Evolutionary conservation across 2,797 vertebrate genomes (phyloP).

Genomic region (Aldrovandia affinis): DNA sequence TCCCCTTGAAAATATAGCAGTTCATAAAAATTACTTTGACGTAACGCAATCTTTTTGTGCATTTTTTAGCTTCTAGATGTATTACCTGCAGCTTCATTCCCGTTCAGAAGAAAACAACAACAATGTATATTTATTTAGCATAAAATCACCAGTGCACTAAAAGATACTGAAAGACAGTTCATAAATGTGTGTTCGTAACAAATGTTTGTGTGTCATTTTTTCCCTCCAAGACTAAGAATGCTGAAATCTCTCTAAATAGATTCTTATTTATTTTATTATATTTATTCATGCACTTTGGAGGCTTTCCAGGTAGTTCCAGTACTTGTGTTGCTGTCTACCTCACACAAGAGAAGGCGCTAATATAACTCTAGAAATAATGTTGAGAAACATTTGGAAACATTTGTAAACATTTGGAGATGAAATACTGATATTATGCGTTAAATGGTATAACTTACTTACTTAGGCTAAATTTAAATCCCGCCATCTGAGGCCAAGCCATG

Average conservation of each 20-base stretch:
- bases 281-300: not conserved
- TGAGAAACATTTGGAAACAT: not conserved
- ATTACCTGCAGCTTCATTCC: not conserved
- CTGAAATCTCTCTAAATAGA: not conserved
- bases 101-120: not conserved
- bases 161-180: not conserved
- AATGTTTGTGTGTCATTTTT: not conserved
- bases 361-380: not conserved
- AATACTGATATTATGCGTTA: not conserved
- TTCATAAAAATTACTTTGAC: not conserved
- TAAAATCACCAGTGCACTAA: not conserved
- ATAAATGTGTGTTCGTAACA: not conserved
- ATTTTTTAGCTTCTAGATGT: not conserved
- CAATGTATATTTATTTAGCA: too few relatives aligned
- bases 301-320: not conserved
- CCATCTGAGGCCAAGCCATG: not conserved
- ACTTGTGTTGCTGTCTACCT: not conserved
- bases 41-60: not conserved
- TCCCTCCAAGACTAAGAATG: not conserved
- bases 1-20: not conserved
- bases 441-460: not conserved
- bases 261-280: not conserved
- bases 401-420: too few relatives aligned
- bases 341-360: not conserved
- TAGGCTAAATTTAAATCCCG: not conserved